Evolutionary conservation across 2,797 vertebrate genomes (phyloP).

Genomic region (Sternotherus odoratus): DNA sequence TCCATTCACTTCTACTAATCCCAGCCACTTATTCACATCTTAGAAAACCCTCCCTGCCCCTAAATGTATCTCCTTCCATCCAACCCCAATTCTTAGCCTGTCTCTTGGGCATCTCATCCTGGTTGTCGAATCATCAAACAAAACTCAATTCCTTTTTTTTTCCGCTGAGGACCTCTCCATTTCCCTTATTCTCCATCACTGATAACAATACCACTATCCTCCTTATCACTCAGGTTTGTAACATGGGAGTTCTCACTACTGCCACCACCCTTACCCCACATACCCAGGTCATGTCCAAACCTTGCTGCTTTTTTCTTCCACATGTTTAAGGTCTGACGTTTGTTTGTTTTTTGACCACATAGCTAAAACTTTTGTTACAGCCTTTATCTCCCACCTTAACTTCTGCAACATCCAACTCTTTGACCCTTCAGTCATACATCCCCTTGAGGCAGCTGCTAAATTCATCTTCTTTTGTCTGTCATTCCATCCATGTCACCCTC

Average conservation of each 20-base stretch:
- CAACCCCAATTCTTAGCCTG: neutral
- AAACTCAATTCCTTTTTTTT: fast-evolving
- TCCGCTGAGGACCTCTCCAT: neutral
- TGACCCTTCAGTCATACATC: fast-evolving
- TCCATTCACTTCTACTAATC: neutral
- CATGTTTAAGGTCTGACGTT: neutral
- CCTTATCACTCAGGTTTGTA: neutral
- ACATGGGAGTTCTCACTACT: fast-evolving
- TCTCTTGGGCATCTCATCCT: neutral
- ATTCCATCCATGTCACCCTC: neutral
- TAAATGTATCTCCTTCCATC: neutral
- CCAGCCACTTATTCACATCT: neutral
- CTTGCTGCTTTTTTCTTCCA: neutral
- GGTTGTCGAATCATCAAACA: neutral
- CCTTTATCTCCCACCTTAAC: neutral
- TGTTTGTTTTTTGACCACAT: neutral
- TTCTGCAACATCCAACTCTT: neutral
- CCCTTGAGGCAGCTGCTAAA: fast-evolving
- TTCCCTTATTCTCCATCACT: neutral
- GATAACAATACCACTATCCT: neutral
- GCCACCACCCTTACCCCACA: neutral
- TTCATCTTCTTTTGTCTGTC: neutral
- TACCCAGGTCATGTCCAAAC: fast-evolving
- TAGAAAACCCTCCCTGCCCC: too few relatives aligned
- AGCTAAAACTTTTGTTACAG: neutral